These are phyloP conservation scores for Python bivittatus DNA, from an alignment of 2,113 vertebrate species.

Conservation along the genomic window DNA sequence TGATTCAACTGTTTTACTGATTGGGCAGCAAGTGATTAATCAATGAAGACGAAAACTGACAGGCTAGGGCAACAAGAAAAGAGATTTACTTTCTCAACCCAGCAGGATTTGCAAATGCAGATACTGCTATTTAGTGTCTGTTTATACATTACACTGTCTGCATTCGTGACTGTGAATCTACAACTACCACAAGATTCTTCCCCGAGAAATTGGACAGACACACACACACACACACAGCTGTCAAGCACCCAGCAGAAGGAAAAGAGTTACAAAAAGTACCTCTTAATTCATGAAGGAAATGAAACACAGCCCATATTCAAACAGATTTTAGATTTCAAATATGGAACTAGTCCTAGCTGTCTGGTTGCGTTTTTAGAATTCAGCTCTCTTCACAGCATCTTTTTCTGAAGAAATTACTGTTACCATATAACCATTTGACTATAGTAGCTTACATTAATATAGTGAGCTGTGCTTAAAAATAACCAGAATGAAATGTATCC, in stretches of 20 bases:
- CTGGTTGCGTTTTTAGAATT: not conserved
- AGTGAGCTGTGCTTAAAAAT: not conserved
- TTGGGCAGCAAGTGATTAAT: not conserved
- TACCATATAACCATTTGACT: slow-evolving; percentile 42
- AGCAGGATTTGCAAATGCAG: not conserved
- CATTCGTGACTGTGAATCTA: not conserved
- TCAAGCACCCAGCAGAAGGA: not conserved
- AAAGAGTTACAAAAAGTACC: not conserved
- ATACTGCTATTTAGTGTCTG: too few species aligned
- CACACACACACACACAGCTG: not conserved
- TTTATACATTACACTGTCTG: not conserved
- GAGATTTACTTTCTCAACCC: not conserved
- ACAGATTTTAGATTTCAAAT: not conserved
- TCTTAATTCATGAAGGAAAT: not conserved
- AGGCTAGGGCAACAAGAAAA: not conserved
- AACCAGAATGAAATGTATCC: not conserved
- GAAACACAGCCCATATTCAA: not conserved
- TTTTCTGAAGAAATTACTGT: slow-evolving; percentile 54
- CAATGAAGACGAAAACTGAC: not conserved
- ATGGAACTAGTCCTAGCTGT: not conserved
- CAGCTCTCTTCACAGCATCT: not conserved
- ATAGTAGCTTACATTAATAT: rapidly evolving
- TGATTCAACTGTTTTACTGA: not conserved
- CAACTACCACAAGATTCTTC: not conserved
- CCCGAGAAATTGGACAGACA: not conserved